These are phyloP conservation scores for Cepaea hortensis DNA, from an alignment of 2,888 invertebrate genomes.

Conservation along the genomic window DNA sequence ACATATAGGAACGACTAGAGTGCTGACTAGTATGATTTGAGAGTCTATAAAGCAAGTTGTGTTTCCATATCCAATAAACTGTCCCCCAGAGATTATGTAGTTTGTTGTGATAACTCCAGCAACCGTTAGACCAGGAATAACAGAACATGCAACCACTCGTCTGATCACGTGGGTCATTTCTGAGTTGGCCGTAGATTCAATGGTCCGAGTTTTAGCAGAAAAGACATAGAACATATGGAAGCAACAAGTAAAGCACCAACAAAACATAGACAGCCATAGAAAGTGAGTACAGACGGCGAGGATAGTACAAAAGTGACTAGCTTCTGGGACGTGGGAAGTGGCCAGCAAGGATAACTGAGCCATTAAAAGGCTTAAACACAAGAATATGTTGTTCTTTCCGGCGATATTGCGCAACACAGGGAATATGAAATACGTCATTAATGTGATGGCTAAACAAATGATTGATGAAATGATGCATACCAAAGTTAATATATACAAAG, in stretches of 20 bases:
- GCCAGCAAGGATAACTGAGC: conserved; percentile 16
- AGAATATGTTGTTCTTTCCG: conserved; percentile 17
- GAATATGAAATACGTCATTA: conserved; percentile 33
- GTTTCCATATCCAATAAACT: conserved; percentile 19
- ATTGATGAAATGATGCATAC: conserved; percentile 11
- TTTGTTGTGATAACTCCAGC: conserved; percentile 3
- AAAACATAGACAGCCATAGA: conserved; percentile 29
- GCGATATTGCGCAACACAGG: conserved; percentile 15
- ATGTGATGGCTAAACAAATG: conserved; percentile 2
- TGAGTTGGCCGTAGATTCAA: background rate
- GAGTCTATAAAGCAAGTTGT: conserved; percentile 15
- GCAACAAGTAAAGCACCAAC: conserved; percentile 39
- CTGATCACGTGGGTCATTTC: background rate
- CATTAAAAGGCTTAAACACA: conserved; percentile 12
- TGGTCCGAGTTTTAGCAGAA: conserved; percentile 21
- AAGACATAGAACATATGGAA: conserved; percentile 36
- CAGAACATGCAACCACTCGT: background rate
- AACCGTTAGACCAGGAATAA: conserved; percentile 9
- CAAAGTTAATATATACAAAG: conserved; percentile 19
- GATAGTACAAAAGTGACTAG: background rate
- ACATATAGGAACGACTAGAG: conserved; percentile 16
- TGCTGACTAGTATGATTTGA: background rate
- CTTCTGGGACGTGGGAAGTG: background rate
- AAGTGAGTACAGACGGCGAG: conserved; percentile 32
- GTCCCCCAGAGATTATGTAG: background rate